Conservation (phyloP, 2,888 invertebrate genomes). For the Octodonta nipae region DNA sequence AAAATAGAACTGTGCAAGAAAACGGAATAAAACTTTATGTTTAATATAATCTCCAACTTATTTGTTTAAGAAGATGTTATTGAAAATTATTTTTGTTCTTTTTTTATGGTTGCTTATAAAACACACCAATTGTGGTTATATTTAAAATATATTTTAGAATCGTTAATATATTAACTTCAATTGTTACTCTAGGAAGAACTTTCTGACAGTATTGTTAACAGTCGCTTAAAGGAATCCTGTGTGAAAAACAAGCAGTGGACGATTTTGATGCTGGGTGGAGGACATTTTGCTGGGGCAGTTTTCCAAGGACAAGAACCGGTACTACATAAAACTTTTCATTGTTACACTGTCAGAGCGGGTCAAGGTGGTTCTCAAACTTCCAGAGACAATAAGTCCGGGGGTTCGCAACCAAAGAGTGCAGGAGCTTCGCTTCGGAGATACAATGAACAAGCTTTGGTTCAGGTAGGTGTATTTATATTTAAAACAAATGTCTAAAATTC, state of each 20-base stretch:
- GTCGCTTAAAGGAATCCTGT: slow-evolving; percentile 24
- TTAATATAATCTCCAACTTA: too few species aligned
- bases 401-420: slow-evolving; percentile 60
- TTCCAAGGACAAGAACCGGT: slow-evolving; percentile 43
- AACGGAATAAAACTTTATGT: too few species aligned
- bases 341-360: slow-evolving; percentile 70
- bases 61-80: too few species aligned
- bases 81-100: too few species aligned
- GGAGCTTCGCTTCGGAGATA: slow-evolving; percentile 68
- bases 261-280: slow-evolving; percentile 71
- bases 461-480: slow-evolving; percentile 48
- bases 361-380: slow-evolving; percentile 66
- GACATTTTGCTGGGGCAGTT: slow-evolving; percentile 65
- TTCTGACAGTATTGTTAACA: slow-evolving; percentile 4
- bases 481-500: too few species aligned
- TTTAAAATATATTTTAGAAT: too few species aligned
- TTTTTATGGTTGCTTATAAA: too few species aligned
- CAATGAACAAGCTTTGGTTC: slow-evolving; percentile 60
- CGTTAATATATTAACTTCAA: too few species aligned
- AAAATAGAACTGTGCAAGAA: too few species aligned
- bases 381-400: slow-evolving; percentile 46
- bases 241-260: slow-evolving; percentile 44
- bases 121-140: too few species aligned
- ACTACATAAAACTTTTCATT: slow-evolving; percentile 71
- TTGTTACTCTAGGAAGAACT: slow-evolving; percentile 2